Percentiles rank a stretch among this genome's conserved stretches.
Evolutionary conservation across 1,140 invertebrate genomes (phyloP).

Genomic region (Lanistes nyassanus): DNA sequence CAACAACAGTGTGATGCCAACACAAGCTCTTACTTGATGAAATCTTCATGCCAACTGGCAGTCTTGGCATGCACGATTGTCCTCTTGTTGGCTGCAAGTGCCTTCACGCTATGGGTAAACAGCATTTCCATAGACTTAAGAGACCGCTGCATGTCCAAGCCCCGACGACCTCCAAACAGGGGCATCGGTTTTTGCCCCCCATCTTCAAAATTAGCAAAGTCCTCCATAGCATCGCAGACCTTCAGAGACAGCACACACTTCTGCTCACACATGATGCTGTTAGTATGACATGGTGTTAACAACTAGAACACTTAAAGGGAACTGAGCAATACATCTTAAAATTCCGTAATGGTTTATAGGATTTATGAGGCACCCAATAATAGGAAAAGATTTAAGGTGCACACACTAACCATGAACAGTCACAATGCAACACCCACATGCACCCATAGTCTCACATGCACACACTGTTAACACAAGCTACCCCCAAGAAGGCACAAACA

Average conservation of each 20-base stretch:
- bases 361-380: too few species aligned
- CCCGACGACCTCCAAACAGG: conserved; percentile 69
- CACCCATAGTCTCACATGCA: neutral
- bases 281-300: too few species aligned
- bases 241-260: conserved; percentile 38
- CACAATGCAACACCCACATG: neutral
- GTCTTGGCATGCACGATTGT: conserved; percentile 79
- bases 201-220: conserved; percentile 67
- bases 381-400: too few species aligned
- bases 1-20: neutral
- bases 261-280: too few species aligned
- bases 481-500: too few species aligned
- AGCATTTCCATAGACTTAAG: conserved; percentile 79
- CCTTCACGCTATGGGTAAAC: conserved; percentile 75
- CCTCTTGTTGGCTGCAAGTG: conserved; percentile 72
- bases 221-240: conserved; percentile 72
- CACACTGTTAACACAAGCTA: neutral
- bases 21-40: conserved; percentile 68
- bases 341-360: too few species aligned
- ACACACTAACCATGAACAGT: too few species aligned
- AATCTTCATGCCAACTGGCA: conserved; percentile 79
- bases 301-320: too few species aligned
- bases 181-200: conserved; percentile 65
- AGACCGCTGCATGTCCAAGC: conserved; percentile 75
- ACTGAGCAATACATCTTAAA: too few species aligned